Conservation (phyloP, 2,797 vertebrate species). For the Nothura maculosa region DNA sequence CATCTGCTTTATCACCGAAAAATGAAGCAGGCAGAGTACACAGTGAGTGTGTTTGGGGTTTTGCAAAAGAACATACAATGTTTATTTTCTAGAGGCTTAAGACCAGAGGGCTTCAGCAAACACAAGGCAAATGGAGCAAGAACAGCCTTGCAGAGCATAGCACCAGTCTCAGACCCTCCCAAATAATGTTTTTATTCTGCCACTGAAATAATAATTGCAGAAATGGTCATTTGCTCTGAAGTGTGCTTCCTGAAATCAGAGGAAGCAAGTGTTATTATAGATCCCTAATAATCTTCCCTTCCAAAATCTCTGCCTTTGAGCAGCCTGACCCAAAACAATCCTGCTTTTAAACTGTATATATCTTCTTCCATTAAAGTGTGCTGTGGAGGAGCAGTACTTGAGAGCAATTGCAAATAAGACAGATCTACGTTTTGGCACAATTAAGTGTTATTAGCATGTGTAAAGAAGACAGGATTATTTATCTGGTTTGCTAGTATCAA, state of each 20-base stretch:
- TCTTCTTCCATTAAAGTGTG: not conserved
- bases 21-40: not conserved
- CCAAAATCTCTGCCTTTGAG: not conserved
- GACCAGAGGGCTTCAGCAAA: not conserved
- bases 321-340: not conserved
- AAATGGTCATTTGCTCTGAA: not conserved
- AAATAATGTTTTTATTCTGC: not conserved
- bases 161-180: not conserved
- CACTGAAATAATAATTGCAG: not conserved
- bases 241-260: not conserved
- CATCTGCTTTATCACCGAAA: not conserved
- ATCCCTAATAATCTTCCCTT: not conserved
- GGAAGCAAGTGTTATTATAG: not conserved
- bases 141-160: not conserved
- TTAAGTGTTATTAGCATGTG: not conserved
- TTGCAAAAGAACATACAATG: not conserved
- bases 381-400: not conserved
- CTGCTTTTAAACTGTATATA: not conserved
- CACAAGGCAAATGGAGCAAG: not conserved
- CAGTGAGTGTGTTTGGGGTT: not conserved
- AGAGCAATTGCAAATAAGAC: not conserved
- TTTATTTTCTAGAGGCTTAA: not conserved
- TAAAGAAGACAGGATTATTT: not conserved
- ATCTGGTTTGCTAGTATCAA: not conserved
- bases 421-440: not conserved